Evolutionary conservation across 2,797 vertebrate species (phyloP).

Genomic region (Sebastiscus tertius): DNA sequence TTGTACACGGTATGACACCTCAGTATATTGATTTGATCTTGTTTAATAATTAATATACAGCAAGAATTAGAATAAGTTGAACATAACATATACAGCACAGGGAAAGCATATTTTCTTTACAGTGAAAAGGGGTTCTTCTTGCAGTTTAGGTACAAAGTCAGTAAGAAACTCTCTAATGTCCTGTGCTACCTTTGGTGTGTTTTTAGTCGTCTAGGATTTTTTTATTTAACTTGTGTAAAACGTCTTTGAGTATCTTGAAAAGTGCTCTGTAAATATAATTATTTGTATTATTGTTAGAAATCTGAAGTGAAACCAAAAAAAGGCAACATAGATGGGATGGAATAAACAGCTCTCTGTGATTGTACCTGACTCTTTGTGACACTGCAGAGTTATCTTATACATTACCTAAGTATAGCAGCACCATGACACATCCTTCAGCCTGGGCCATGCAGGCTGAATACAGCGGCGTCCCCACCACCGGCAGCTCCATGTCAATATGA

Average conservation of each 20-base stretch:
- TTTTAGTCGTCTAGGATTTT: background rate
- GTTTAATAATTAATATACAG: background rate
- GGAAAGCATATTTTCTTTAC: background rate
- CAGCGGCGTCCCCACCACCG: constrained; percentile 85
- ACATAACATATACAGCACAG: background rate
- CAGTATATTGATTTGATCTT: background rate
- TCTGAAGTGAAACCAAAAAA: background rate
- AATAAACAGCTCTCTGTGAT: background rate
- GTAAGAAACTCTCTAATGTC: background rate
- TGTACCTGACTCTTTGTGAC: background rate
- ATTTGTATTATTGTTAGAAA: background rate
- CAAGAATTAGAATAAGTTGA: background rate
- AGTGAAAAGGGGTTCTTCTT: background rate
- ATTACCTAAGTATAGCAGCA: constrained; percentile 89
- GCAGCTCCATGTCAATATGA: constrained; percentile 86
- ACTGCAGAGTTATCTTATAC: background rate
- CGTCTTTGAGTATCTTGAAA: background rate
- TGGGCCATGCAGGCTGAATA: constrained; percentile 86
- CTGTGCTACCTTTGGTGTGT: background rate
- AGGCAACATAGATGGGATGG: background rate
- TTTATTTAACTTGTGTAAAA: background rate
- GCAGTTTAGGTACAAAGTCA: background rate
- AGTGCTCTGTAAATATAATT: background rate
- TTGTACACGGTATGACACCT: background rate
- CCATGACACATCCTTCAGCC: constrained; percentile 83